Base-by-base conservation (phyloP, 2,797 vertebrate species). In the Sebastes iracundus region DNA sequence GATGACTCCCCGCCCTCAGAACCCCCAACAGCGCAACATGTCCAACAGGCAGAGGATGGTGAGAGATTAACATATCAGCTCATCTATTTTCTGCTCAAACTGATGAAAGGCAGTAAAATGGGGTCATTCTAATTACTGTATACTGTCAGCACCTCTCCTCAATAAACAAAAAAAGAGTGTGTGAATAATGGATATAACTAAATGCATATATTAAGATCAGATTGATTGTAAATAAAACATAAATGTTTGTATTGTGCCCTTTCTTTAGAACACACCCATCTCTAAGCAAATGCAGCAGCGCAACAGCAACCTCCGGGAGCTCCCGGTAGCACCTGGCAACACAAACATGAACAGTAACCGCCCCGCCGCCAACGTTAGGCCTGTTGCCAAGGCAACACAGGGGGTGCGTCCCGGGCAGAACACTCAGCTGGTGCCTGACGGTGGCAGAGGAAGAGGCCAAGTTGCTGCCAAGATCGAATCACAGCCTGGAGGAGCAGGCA, bases 241-340 rank as follows among this genome's bases (percentile, higher is more conserved):
- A 6, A 28, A 59, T 77, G 25, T 73, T 62, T 20, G 66, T 56
- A 35, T 81, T 63, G 73, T 73, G 6, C n/a, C 61, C 27, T 77
- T 78, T 69, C 74, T 73, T 10, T 88, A 99, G 98, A 97, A 81
- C 49, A 73, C 96, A 8, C 92, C 97, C 1, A 83, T 96, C n/a
- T 96, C 97, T 0, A 95, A 97, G 89, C 97, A 97, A 75, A 94
- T 97, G 52, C 97, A 96, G 85, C 95, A 96, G 27, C 97, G 98
- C 42, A 99, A 98, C 82, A 99, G 98, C 89, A 99, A 99, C 89
- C 84, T 99, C 69, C 97, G 99, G 0, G 99, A 99, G 87, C 77
- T 99, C 75, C 98, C 98, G 0, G 97, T 99, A 10, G 98, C 99
- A 14, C 96, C 97, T 0, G 90, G 96, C 6, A 97, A 97, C 88